A percentile compares a stretch with the other conserved stretches of the same genome.
Conservation (phyloP, 2,113 vertebrate genomes). For the Porphyrio hochstetteri region DNA sequence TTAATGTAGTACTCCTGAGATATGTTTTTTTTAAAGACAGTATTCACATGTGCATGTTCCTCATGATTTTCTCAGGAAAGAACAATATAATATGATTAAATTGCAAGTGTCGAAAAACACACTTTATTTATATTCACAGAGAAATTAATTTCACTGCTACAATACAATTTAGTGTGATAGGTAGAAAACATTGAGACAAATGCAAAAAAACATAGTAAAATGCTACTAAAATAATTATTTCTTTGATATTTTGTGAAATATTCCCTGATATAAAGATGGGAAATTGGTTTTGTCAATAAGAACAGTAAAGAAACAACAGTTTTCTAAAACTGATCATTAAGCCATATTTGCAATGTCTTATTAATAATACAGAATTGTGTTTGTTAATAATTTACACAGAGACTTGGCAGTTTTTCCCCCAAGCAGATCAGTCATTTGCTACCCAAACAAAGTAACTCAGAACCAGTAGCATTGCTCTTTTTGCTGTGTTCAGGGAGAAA, state of each 20-base stretch:
- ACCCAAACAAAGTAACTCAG: neutral
- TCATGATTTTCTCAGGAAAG: neutral
- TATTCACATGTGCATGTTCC: neutral
- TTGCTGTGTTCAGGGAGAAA: neutral
- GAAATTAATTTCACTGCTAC: neutral
- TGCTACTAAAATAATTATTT: neutral
- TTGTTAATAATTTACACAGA: conserved; percentile 30
- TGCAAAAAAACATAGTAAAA: neutral
- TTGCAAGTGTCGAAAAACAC: neutral
- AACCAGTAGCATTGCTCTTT: neutral
- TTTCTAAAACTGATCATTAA: neutral
- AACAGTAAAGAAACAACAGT: neutral
- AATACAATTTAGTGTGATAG: neutral
- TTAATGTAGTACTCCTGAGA: fast-evolving
- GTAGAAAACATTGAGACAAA: neutral
- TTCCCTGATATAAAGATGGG: neutral
- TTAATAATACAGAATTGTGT: conserved; percentile 23
- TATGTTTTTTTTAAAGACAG: neutral
- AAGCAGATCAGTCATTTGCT: neutral
- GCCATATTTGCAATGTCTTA: neutral
- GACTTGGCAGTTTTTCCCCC: neutral
- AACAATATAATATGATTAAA: neutral
- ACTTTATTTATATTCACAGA: neutral
- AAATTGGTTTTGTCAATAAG: neutral
- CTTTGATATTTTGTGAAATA: neutral